Conservation (phyloP, 2,797 vertebrate species). For the Catamblyrhynchus diadema region DNA sequence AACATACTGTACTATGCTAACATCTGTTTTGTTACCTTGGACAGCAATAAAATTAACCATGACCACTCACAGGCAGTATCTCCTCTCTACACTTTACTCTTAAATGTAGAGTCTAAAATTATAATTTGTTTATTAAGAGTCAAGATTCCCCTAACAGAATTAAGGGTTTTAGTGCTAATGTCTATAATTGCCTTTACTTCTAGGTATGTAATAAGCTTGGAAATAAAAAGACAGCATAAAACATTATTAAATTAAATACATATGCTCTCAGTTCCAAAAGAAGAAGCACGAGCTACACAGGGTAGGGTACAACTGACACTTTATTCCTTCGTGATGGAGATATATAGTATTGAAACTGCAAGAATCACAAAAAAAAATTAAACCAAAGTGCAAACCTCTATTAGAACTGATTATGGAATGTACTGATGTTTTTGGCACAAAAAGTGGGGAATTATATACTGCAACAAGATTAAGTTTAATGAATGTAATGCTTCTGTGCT, state of each 20-base stretch:
- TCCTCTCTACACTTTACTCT: neutral
- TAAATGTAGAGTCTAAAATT: neutral
- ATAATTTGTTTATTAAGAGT: neutral
- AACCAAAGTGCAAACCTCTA: conserved; percentile 63
- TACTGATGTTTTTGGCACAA: conserved; percentile 73
- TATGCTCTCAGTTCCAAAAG: neutral
- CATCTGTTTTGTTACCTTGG: neutral
- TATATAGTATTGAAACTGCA: conserved; percentile 66
- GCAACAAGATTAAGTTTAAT: conserved; percentile 39
- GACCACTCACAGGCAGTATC: neutral
- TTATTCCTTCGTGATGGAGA: conserved; percentile 72
- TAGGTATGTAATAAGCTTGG: neutral
- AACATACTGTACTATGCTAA: neutral
- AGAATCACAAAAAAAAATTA: conserved; percentile 32
- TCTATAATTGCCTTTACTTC: neutral
- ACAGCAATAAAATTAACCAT: neutral
- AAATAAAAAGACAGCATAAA: neutral
- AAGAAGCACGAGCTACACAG: conserved; percentile 26
- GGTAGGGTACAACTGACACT: conserved; percentile 69
- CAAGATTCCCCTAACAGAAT: neutral
- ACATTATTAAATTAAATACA: neutral
- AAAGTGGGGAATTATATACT: conserved; percentile 45
- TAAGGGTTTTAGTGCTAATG: neutral
- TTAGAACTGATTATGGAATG: conserved; percentile 60
- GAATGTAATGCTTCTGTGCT: conserved; percentile 34